These are phyloP conservation scores for Sitta europaea DNA, from an alignment of 2,113 vertebrate genomes.

Conservation along the genomic window DNA sequence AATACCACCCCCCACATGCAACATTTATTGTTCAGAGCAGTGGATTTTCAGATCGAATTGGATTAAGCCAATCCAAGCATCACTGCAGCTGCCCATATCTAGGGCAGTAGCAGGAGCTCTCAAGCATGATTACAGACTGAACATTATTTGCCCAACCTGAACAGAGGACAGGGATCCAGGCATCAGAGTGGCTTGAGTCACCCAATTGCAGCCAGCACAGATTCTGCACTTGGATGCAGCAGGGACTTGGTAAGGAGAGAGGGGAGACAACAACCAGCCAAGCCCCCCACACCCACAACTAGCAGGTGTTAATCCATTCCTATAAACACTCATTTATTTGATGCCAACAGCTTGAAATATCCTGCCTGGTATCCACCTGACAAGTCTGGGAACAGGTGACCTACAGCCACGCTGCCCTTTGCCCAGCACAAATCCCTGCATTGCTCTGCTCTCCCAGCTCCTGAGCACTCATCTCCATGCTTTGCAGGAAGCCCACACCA, in stretches of 20 bases:
- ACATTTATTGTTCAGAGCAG: background rate
- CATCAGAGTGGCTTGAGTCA: background rate
- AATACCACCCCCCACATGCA: background rate
- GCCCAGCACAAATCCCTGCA: background rate
- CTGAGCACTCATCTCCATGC: background rate
- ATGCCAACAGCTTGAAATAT: background rate
- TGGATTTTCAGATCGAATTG: background rate
- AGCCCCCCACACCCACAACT: accelerated
- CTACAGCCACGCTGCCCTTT: background rate
- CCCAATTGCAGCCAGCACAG: accelerated
- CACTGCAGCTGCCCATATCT: background rate
- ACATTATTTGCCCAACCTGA: background rate
- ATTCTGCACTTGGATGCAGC: background rate
- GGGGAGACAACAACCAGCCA: background rate
- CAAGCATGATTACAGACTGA: background rate
- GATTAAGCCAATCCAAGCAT: background rate
- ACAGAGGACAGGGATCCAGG: background rate
- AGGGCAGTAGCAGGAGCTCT: background rate
- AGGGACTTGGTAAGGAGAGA: background rate
- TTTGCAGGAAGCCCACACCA: background rate
- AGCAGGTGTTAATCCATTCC: background rate
- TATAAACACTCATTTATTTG: background rate
- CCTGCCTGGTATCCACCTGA: background rate
- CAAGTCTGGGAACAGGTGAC: background rate
- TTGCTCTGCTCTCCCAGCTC: background rate